Evolutionary conservation across 2,888 invertebrate genomes (phyloP), one percentile per base, ranked within the genome.

Genomic region (Seira sanloemensis): DNA sequence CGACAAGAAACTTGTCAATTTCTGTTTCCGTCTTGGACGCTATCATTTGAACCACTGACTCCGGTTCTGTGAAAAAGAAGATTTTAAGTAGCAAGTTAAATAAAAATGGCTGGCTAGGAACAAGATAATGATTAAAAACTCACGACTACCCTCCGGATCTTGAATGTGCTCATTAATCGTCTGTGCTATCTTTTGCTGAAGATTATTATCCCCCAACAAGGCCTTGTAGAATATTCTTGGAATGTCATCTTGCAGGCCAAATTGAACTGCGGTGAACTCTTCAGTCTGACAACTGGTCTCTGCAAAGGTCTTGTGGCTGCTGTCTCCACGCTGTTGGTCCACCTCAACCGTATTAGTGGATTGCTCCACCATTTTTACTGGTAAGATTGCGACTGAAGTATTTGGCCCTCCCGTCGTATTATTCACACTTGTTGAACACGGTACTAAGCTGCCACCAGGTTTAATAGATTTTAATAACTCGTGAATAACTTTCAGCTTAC

Each of bases 1-100:
- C 86, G 18, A 72, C 67, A 65, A 86, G 65, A 77, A 85, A 86
- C 24, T 62, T 82, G 26, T 86, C 85, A 65, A 86, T 82, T 78
- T 81, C 85, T 7, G 65, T 69, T 50, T 78, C 81, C 1, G 81
- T 25, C 26, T 85, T 85, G 0, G 78, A 82, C 21, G 77, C 76
- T n/a, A 77, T 50, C 23, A 65, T 68, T 67, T 73, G 68, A 5
- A 74, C 25, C 19, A 66, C 24, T 19, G 23, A 12, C 67, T 50
- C 26, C 27, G 69, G 7, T 24, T n/a, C 24, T 26, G 18, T 37
- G 7, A 19, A 69, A 69, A 9, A 1, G 27, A 5, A 25, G 54
- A 68, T 58, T 18, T 18, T 58, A 58, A 58, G 9, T 58, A 58
- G 5, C 24, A 76, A 76, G n/a, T 66, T 66, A 24, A 24, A 9